Base-by-base conservation (phyloP, 1,140 invertebrate genomes). In the Aphaenogaster ashmeadi region DNA sequence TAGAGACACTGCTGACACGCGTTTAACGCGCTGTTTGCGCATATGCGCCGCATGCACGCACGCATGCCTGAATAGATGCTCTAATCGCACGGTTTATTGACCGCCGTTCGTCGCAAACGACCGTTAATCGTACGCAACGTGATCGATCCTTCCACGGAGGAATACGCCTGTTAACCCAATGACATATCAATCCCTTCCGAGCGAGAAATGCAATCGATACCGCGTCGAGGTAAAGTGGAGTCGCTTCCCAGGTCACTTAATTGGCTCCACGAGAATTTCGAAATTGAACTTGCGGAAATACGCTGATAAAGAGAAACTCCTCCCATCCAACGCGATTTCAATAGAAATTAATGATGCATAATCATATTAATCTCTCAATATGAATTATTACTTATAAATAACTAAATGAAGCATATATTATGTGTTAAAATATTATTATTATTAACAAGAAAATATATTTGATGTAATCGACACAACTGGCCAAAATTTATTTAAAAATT, bases 71-170 rank as follows among this genome's bases (percentile, higher is more conserved):
- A 72, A 21, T 44, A 27, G 36, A 72, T 11, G 13, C 21, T 83
- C 38, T 83, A 83, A 83, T 83, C 41, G 21, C 9, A 71, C 50
- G 21, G 38, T 72, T 72, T 83, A 83, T 72, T 81, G 66, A 81
- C 50, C 41, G 13, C 13, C 47, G 8, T 69, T 52, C 78, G 13
- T 71, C 79, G 38, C 52, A 50, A 83, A 58, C 27, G 3, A 27
- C 38, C 50, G 52, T 72, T 83, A 83, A 83, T 83, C 50, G 21
- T 71, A 33, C 21, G n/a, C 66, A 72, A 52, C n/a, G 15, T 83
- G 27, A 38, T 83, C 44, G 67, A 83, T 74, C 54, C 54, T 58
- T 78, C 52, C 41, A 15, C 47, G 38, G 41, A 83, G 41, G 44
- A 72, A 83, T 83, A 83, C 52, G 38, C 38, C 33, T 44, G 33